Evolutionary conservation across 2,113 vertebrate species (phyloP).

Genomic region (Lepus timidus): DNA sequence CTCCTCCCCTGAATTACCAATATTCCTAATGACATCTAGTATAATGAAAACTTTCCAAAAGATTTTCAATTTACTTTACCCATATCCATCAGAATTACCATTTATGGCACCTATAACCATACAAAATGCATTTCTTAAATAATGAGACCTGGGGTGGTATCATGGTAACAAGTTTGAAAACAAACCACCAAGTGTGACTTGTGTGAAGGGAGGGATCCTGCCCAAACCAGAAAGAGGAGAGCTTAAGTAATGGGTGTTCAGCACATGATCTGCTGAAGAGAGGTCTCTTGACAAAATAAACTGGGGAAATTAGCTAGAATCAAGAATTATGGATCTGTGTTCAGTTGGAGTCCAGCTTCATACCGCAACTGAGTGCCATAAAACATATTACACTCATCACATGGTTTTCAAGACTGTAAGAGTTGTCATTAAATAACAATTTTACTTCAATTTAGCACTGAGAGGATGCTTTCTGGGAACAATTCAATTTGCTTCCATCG

Average conservation of each 20-base stretch:
- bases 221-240: no score
- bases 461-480: conserved; percentile 87
- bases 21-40: neutral
- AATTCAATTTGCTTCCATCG: conserved; percentile 91
- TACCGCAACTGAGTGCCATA: conserved; percentile 88
- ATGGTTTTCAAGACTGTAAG: conserved; percentile 88
- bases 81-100: neutral
- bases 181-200: no score
- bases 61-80: neutral
- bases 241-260: conserved; percentile 52
- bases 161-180: neutral
- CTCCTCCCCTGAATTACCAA: neutral
- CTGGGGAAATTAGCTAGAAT: conserved; percentile 61
- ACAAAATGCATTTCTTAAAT: neutral
- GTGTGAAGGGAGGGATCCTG: no score
- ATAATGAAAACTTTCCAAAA: neutral
- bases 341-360: conserved; percentile 90
- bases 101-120: neutral
- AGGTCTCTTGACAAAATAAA: conserved; percentile 63
- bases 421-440: conserved; percentile 88
- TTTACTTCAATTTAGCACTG: conserved; percentile 89
- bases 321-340: conserved; percentile 88
- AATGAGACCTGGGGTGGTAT: neutral
- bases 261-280: conserved; percentile 64
- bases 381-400: conserved; percentile 87